Base-by-base conservation (phyloP, 2,888 invertebrate genomes). In the Teinopalpus imperialis region DNA sequence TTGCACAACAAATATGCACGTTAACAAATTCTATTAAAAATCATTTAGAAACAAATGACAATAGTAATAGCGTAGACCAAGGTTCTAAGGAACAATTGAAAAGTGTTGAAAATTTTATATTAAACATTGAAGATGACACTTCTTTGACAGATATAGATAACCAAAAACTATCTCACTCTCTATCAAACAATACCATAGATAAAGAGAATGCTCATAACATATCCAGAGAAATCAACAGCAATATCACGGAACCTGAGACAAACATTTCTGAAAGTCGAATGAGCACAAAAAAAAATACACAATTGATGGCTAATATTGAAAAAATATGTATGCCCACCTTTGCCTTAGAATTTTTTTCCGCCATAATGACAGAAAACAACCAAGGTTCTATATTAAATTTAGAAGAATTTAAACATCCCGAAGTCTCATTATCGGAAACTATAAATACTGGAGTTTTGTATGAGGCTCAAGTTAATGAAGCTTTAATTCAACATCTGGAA, bases 1-100 rank as follows among this genome's bases (percentile, higher is more conserved):
- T 83, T 41, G 64, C 81, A 1, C 21, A 36, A 3, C 43, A 68
- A 39, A 43, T 85, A 0, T 53, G 16, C 26, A 2, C 61, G 9
- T 45, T 67, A 1, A 66, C 65, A 7, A 56, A 61, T 34, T 45
- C 42, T 4, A 49, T 70, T 0, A 64, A 65, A 48, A 42, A 8
- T 0, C 9, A 32, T 13, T 41, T 57, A 9, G 7, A 27, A 8
- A n/a, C 13, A 13, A 13, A 7, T 5, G 14, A 31, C 9, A 16
- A 14, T 13, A 9, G 9, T n/a, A n/a, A n/a, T 6, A 26, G 16
- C 16, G 9, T 16, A 10, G 9, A 2, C n/a, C n/a, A n/a, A n/a
- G n/a, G n/a, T n/a, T n/a, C n/a, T n/a, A n/a, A n/a, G n/a, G n/a
- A n/a, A n/a, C n/a, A n/a, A n/a, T n/a, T n/a, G n/a, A n/a, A n/a